These are phyloP conservation scores for Xenopus laevis DNA, from an alignment of 2,113 vertebrate species.

Conservation along the genomic window DNA sequence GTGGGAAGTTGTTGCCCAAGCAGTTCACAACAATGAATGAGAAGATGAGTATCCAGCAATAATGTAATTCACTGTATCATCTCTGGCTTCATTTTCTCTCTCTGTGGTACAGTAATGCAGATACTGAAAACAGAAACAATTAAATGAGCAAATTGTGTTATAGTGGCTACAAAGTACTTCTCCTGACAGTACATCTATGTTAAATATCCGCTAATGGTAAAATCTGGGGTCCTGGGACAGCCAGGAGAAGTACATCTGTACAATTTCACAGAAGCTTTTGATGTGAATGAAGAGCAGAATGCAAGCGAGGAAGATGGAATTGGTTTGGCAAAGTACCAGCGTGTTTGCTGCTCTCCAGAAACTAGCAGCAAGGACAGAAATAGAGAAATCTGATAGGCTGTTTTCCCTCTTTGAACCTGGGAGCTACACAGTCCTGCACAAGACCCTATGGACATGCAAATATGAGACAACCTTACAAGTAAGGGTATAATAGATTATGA, in stretches of 20 bases:
- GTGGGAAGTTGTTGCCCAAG: too few species aligned
- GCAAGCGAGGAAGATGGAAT: constrained; percentile 45
- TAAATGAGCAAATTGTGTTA: constrained; percentile 25
- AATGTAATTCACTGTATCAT: constrained; percentile 42
- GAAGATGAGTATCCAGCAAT: constrained; percentile 9
- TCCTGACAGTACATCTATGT: constrained; percentile 53
- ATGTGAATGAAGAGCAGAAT: constrained; percentile 10
- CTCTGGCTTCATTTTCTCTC: constrained; percentile 31
- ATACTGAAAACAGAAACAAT: constrained; percentile 37
- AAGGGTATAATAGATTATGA: constrained; percentile 50
- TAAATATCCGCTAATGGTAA: constrained; percentile 53
- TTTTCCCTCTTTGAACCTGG: constrained; percentile 60
- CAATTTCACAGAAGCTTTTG: constrained; percentile 27
- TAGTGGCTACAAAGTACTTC: constrained; percentile 26
- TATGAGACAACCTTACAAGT: constrained; percentile 59
- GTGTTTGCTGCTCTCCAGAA: constrained; percentile 58
- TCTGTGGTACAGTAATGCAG: constrained; percentile 38
- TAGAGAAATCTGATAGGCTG: constrained; percentile 65
- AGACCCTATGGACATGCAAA: constrained; percentile 68
- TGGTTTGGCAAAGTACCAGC: constrained; percentile 57
- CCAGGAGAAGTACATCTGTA: constrained; percentile 61
- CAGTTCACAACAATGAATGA: too few species aligned
- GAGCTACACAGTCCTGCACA: constrained; percentile 52
- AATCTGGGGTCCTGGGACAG: constrained; percentile 55
- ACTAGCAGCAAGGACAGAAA: constrained; percentile 65